Base-by-base conservation (phyloP, 2,113 vertebrate genomes). In the Puffinus mauretanicus region DNA sequence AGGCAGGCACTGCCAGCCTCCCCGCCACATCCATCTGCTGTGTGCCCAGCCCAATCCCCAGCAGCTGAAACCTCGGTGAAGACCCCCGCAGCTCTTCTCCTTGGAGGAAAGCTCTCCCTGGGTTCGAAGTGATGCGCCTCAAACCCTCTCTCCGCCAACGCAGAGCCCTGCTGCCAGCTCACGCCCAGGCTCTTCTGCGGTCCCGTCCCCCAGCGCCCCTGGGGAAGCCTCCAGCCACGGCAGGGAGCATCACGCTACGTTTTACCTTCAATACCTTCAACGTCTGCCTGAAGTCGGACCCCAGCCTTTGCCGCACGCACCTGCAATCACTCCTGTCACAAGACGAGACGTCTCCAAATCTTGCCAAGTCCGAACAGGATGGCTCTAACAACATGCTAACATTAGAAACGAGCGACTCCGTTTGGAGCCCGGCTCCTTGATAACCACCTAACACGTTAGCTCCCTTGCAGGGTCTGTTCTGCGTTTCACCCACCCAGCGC, bases 401-500 rank as follows among this genome's bases (percentile, higher is more conserved):
- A 11, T 49, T 46, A 42, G 69, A 90, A 78, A 90, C 0, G 0
- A 89, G 70, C 14, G 38, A 54, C 42, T 78, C 80, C 0, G 0
- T 18, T 65, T 62, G 55, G 22, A 86, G n/a, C 51, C 58, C 0
- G 0, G 42, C 25, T 85, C 38, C 70, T 34, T 16, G 60, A 66
- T 46, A 89, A 75, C 60, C 52, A 58, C 32, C 47, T 19, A 16
- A 72, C 81, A 54, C 1, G 0, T 29, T 2, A 18, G 46, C 75
- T 55, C 57, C 54, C 9, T 25, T 52, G 29, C 47, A 75, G 76
- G 30, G 54, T 44, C 88, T 93, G 82, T 21, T 71, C 70, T 72
- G 47, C 0, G 0, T 85, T 86, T 69, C 70, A 51, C 32, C 61
- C 82, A 60, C n/a, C 38, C 54, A 25, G 66, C 0, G 0, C 61